Evolutionary conservation across 2,113 vertebrate species (phyloP), one percentile per base, ranked within the genome.

Genomic region (Rhea pennata): DNA sequence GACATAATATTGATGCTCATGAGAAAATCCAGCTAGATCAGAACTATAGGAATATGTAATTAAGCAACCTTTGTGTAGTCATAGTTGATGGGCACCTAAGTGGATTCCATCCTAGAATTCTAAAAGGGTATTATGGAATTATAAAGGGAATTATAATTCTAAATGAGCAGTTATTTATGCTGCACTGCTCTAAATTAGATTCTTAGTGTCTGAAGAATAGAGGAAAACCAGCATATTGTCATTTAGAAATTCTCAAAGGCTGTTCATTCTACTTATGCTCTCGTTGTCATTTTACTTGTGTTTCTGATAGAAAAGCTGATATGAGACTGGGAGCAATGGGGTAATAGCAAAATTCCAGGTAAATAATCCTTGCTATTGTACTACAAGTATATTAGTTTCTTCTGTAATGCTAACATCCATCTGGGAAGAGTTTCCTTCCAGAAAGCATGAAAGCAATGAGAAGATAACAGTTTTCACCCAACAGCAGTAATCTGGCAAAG

Each of bases 401-500:
- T 88, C 78, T 84, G 33, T 85, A 66, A 53, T 62, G 67, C 58
- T 85, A 69, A 83, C 58, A 91, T 23, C 42, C 64, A 40, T 87
- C 69, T 94, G 82, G 72, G 56, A 92, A 59, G 76, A 84, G 17
- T 71, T 93, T 40, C n/a, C 46, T 85, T 84, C 91, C 82, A 80
- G 85, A 84, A 92, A 64, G 16, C n/a, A 24, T 0, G 1, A 91
- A 91, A 95, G 75, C 42, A 67, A 1, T 77, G 80, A 85, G 95
- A 82, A 89, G 84, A 76, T 91, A 91, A 59, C 33, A 90, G 48
- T 94, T 85, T 95, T 92, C 69, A 94, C 91, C 91, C 75, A 95
- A 88, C 65, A 75, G 42, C 74, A 83, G 42, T 96, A 83, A 93
- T 79, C 67, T 94, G 72, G 61, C 78, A 90, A 79, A 69, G 82